Evolutionary conservation across 2,113 vertebrate species (phyloP).

Genomic region (Gavia stellata): DNA sequence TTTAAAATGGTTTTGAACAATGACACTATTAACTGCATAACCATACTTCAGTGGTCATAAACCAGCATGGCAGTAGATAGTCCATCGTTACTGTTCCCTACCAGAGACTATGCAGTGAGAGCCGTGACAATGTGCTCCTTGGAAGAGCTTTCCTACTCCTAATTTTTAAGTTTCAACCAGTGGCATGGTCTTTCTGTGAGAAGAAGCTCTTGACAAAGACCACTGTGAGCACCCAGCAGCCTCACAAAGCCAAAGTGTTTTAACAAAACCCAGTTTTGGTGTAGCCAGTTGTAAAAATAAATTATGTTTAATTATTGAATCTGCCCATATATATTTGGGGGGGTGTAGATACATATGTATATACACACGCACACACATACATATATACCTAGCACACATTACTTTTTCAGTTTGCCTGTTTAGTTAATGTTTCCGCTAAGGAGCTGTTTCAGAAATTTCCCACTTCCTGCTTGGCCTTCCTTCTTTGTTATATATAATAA

Average conservation of each 20-base stretch:
- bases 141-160: background rate
- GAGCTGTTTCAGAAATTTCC: background rate
- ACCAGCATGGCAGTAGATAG: background rate
- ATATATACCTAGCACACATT: background rate
- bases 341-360: fast-evolving
- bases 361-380: background rate
- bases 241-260: background rate
- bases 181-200: background rate
- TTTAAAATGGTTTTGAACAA: background rate
- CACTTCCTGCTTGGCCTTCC: background rate
- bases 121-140: fast-evolving
- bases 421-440: background rate
- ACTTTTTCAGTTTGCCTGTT: background rate
- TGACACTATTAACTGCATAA: background rate
- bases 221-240: background rate
- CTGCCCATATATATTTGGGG: background rate
- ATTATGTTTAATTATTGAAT: background rate
- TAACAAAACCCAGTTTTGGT: background rate
- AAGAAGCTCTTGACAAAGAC: background rate
- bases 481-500: background rate
- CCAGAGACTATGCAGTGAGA: background rate
- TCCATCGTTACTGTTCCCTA: background rate
- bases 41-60: background rate
- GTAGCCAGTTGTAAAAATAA: background rate
- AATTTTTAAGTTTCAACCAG: background rate